phyloP scores from a whole-genome alignment of 2,797 vertebrate genomes.

The Clamator glandarius region DNA sequence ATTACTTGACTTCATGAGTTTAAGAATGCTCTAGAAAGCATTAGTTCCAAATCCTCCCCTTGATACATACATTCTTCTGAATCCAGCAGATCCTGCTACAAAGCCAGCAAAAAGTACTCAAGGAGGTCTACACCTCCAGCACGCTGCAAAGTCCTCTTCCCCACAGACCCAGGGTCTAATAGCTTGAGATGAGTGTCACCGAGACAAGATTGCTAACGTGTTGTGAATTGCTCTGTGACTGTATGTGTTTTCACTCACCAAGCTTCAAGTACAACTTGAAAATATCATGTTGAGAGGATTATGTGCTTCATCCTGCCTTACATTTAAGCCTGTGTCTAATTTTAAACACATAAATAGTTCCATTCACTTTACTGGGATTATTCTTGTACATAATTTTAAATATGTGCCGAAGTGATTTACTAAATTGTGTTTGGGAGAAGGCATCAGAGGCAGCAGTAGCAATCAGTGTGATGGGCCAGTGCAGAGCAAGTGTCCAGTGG shows the following conservation, averaged over 20 bases:
- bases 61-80: neutral
- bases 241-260: neutral
- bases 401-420: neutral
- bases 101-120: neutral
- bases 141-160: neutral
- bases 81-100: neutral
- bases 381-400: neutral
- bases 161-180: neutral
- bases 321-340: neutral
- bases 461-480: neutral
- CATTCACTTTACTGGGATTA: neutral
- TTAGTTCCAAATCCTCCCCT: neutral
- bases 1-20: neutral
- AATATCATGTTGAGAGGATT: slow-evolving; percentile 10
- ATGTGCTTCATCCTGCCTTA: neutral
- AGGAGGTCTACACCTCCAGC: neutral
- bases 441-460: neutral
- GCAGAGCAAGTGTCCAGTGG: neutral
- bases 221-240: neutral
- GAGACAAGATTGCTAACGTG: neutral
- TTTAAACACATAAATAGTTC: slow-evolving; percentile 34
- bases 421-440: neutral
- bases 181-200: neutral
- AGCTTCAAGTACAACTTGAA: neutral
- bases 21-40: neutral